phyloP scores from a whole-genome alignment of 2,113 vertebrate species.

The Gopherus flavomarginatus region DNA sequence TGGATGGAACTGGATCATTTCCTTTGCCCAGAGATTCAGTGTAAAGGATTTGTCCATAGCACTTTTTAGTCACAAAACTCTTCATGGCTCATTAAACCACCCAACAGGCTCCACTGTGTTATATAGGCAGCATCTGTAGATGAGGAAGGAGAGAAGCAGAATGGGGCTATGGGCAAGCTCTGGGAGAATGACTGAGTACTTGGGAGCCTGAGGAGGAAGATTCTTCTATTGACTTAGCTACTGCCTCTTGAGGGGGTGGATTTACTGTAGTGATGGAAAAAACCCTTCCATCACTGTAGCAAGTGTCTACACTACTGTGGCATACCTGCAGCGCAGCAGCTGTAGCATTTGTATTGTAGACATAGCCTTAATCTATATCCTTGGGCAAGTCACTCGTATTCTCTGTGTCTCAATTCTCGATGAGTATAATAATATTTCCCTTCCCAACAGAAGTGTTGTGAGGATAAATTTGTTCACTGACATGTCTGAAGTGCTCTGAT shows the following conservation, averaged over 20 bases:
- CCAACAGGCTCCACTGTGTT: background rate
- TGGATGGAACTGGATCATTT: background rate
- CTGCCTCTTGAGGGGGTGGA: too few species aligned
- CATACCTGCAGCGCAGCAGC: too few species aligned
- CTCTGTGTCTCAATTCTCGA: background rate
- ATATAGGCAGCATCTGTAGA: background rate
- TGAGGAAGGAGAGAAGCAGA: background rate
- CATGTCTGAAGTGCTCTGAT: background rate
- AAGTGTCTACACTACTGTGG: too few species aligned
- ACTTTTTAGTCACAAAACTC: too few species aligned
- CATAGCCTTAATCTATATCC: background rate
- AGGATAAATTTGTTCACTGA: background rate
- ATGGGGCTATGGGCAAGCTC: fast-evolving
- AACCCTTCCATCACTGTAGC: too few species aligned
- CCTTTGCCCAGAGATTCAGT: background rate
- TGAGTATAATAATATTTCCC: background rate
- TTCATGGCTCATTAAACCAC: background rate
- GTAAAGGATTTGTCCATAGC: too few species aligned
- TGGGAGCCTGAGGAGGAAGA: background rate
- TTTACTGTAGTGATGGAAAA: too few species aligned
- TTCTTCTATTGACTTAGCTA: too few species aligned
- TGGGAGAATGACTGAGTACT: too few species aligned
- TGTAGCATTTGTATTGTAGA: too few species aligned
- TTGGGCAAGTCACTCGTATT: background rate
- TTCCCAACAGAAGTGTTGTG: background rate